These are phyloP conservation scores for Perdix hodgsoniae DNA, from an alignment of 2,797 vertebrate genomes.

Conservation along the genomic window DNA sequence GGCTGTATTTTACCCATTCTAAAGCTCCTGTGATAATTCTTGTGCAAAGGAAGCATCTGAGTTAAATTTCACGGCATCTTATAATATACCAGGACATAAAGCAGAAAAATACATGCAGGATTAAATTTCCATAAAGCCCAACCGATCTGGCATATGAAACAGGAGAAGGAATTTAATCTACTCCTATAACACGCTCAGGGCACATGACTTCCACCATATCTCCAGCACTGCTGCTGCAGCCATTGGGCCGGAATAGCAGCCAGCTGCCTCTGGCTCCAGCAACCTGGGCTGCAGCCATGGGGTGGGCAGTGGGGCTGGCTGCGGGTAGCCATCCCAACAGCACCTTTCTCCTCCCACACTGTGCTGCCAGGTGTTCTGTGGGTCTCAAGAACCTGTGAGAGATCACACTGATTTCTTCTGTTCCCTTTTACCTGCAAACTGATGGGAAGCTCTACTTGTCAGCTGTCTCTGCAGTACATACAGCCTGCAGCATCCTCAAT, in stretches of 20 bases:
- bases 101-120: constrained; percentile 53
- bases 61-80: constrained; percentile 55
- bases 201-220: constrained; percentile 52
- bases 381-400: not conserved
- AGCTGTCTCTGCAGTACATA: not conserved
- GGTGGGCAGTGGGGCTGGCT: not conserved
- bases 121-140: constrained; percentile 63
- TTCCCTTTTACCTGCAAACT: not conserved
- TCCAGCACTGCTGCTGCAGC: constrained; percentile 39
- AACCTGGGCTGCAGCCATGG: not conserved
- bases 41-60: constrained; percentile 51
- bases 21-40: constrained; percentile 26
- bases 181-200: constrained; percentile 47
- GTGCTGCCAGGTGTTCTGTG: not conserved
- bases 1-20: not conserved
- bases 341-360: not conserved
- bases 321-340: not conserved
- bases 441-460: not conserved
- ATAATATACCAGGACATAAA: constrained; percentile 48
- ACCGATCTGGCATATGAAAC: constrained; percentile 52
- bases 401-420: not conserved
- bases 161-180: constrained; percentile 65
- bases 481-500: not conserved
- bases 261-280: not conserved
- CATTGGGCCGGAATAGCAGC: not conserved